Evolutionary conservation across 2,113 vertebrate species (phyloP), one percentile per base, ranked within the genome.

Genomic region (Antennarius striatus): DNA sequence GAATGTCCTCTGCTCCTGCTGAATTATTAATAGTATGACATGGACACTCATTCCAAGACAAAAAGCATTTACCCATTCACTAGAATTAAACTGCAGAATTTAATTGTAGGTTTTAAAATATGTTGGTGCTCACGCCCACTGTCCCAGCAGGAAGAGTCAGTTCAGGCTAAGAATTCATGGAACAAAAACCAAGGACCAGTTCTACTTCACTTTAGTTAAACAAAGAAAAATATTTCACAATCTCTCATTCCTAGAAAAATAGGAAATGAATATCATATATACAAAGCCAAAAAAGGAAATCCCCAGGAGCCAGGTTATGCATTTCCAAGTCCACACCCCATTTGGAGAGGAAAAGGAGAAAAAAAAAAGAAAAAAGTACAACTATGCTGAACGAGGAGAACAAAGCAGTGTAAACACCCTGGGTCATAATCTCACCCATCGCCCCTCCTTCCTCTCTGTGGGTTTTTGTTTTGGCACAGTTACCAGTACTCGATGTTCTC

Each of bases 401-500:
- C 77, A 88, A 88, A 89, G 73, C 71, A 60, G 48, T 64, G 75
- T 89, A 87, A 90, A 90, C 86, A 88, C 67, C 59, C 77, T 49
- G 53, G 89, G 85, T 86, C 81, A 82, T 71, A 88, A 83, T 86
- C 85, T 81, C 63, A 57, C 64, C 72, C 52, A 4, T 29, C 10
- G 7, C 56, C 82, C 77, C 79, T 61, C 83, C 77, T 73, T 69
- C 73, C 71, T 65, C 72, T 67, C 57, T 69, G 4, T 55, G 72
- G 79, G 65, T 72, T 87, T 86, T 84, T 90, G 88, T 92, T 92
- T 91, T 90, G 85, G 82, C 79, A 90, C 68, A 79, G 74, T 71
- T 73, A 63, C 65, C 68, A 87, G 90, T 80, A 93, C 91, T 92
- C 73, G 62, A 73, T 93, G 92, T 92, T 89, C 92, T 84, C 71